Base-by-base conservation (phyloP, 1,140 invertebrate species). In the Anastrepha ludens region DNA sequence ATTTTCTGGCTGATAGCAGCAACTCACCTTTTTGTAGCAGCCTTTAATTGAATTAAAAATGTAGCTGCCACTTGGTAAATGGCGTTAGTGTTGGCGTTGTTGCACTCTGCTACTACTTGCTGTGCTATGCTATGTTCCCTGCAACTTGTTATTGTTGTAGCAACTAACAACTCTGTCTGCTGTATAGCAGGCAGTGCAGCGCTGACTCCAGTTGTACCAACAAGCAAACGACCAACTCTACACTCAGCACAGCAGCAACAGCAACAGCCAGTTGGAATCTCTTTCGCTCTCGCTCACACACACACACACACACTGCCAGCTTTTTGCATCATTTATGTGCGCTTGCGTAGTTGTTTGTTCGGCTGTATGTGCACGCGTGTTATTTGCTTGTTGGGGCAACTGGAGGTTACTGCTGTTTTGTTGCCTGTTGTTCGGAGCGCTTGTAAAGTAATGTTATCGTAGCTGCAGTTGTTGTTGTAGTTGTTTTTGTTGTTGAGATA, bases 31-130 rank as follows among this genome's bases (percentile, higher is more conserved):
- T 87, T 58, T 55, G 74, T 81, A 55, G 44, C 50, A 81, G 15
- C 70, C 41, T 81, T 85, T 88, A 88, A 88, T 88, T 88, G 87
- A 88, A 88, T 88, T 88, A 88, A 88, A 88, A 85, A 55, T 87
- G 65, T 67, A 70, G 65, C 62, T 67, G 64, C 65, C 74, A 81
- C 47, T 81, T 81, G 47, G 47, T 81, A 29, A 55, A 9, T 29
- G 44, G 47, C 47, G 47, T 81, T 17, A 81, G 50, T 81, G 74
- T 81, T 81, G 67, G 74, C 74, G 47, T 81, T 81, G 47, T 47
- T 74, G 47, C 47, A 81, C 17, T 55, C 47, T 1, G 1, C 74
- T 44, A 13, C 67, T 74, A 67, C 9, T 20, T 55, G 6, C 64
- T 55, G 6, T 41, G 67, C 67, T 74, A 74, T 55, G 67, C 67